phyloP scores from a whole-genome alignment of 2,797 vertebrate species.

The Lepus townsendii region DNA sequence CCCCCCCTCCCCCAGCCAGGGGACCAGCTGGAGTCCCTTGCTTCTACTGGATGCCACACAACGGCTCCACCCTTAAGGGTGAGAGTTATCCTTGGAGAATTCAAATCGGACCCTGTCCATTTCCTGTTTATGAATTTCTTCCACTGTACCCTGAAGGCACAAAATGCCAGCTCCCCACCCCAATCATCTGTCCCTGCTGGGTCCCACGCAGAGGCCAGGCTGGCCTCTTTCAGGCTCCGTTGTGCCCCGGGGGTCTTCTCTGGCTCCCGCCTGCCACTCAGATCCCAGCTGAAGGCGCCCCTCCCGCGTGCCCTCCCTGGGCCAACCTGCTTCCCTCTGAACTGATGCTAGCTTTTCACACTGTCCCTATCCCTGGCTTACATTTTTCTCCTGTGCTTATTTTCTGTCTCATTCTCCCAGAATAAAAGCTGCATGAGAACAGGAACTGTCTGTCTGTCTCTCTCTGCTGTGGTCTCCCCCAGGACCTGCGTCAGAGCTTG shows the following conservation, averaged over 20 bases:
- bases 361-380: neutral
- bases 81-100: neutral
- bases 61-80: neutral
- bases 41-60: neutral
- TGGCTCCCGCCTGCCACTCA: neutral
- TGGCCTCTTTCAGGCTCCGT: no score
- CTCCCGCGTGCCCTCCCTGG: neutral
- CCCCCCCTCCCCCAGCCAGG: rapidly evolving
- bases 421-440: neutral
- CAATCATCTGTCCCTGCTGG: neutral
- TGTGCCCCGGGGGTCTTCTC: neutral
- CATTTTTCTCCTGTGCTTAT: neutral
- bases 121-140: neutral
- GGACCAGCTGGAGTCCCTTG: neutral
- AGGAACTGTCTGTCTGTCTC: neutral
- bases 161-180: neutral
- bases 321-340: neutral
- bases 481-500: neutral
- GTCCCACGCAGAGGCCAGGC: neutral
- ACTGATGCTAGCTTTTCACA: neutral
- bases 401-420: conserved; percentile 12
- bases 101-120: neutral
- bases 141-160: neutral
- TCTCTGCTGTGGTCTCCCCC: neutral
- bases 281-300: neutral